Evolutionary conservation across 1,140 invertebrate species (phyloP).

Genomic region (Trialeurodes vaporariorum): DNA sequence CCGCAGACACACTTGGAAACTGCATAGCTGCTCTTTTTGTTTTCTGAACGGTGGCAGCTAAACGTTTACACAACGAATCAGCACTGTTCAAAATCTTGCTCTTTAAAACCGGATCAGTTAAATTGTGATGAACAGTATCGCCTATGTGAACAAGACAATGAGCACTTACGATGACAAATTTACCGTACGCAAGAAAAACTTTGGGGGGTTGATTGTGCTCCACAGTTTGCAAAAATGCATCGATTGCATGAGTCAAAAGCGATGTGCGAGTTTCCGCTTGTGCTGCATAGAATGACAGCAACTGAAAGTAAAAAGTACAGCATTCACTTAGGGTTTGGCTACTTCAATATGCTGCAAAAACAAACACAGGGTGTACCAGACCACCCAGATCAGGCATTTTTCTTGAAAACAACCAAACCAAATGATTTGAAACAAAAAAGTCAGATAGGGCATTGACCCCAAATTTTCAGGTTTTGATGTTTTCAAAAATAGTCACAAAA

Average conservation of each 20-base stretch:
- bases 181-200: conserved; percentile 74
- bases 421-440: too few relatives aligned
- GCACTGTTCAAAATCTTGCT: conserved; percentile 62
- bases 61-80: conserved; percentile 68
- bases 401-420: too few relatives aligned
- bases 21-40: conserved; percentile 82
- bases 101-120: conserved; percentile 55
- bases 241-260: conserved; percentile 76
- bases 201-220: conserved; percentile 87
- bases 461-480: not conserved
- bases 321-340: not conserved
- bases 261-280: conserved; percentile 72
- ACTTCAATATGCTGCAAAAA: not conserved
- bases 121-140: conserved; percentile 75
- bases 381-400: too few relatives aligned
- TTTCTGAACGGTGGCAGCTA: conserved; percentile 71
- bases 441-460: too few relatives aligned
- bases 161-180: conserved; percentile 84
- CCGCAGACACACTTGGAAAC: conserved; percentile 77
- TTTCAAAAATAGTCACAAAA: not conserved
- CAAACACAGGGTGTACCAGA: too few relatives aligned
- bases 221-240: conserved; percentile 80
- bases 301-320: conserved; percentile 36
- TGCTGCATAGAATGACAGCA: conserved; percentile 72
- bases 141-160: conserved; percentile 88